Evolutionary conservation across 2,888 invertebrate genomes (phyloP).

Genomic region (Microplitis manilae): DNA sequence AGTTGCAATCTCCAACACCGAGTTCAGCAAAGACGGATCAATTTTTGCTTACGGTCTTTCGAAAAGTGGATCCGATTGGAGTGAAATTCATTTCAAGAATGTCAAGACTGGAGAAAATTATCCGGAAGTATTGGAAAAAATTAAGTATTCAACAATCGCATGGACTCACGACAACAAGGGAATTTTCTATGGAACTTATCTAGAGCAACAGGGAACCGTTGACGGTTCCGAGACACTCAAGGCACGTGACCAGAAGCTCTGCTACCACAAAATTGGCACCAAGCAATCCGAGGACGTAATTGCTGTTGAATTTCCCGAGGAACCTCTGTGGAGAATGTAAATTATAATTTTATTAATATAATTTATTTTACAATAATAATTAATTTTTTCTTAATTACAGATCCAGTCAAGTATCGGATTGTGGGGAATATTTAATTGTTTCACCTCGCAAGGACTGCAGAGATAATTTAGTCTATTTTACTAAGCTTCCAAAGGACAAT

Average conservation of each 20-base stretch:
- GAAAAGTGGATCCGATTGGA: slow-evolving; percentile 97
- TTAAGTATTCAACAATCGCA: slow-evolving; percentile 91
- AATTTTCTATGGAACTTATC: slow-evolving; percentile 93
- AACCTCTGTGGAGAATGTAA: slow-evolving; percentile 94
- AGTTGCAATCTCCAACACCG: slow-evolving; percentile 81
- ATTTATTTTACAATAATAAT: background rate
- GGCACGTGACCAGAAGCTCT: slow-evolving; percentile 93
- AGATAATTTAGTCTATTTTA: slow-evolving; percentile 91
- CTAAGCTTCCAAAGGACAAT: slow-evolving; percentile 80
- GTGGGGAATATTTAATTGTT: slow-evolving; percentile 91
- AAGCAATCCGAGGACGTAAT: slow-evolving; percentile 89
- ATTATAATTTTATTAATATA: slow-evolving; percentile 58
- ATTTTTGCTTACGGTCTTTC: slow-evolving; percentile 94
- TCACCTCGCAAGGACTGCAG: slow-evolving; percentile 90
- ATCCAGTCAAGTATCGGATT: slow-evolving; percentile 89
- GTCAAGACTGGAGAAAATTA: slow-evolving; percentile 87
- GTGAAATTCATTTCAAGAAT: slow-evolving; percentile 87
- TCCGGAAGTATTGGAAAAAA: slow-evolving; percentile 89
- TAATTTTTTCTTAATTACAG: slow-evolving; percentile 72
- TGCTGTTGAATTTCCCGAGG: slow-evolving; percentile 90
- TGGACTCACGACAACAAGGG: slow-evolving; percentile 98
- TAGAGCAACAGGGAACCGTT: slow-evolving; percentile 85
- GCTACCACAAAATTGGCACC: slow-evolving; percentile 91
- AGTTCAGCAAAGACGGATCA: slow-evolving; percentile 92
- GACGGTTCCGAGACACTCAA: slow-evolving; percentile 94